A percentile compares a stretch with the other conserved stretches of the same genome.
phyloP scores from a whole-genome alignment of 2,888 invertebrate genomes.

The Patella depressa region DNA sequence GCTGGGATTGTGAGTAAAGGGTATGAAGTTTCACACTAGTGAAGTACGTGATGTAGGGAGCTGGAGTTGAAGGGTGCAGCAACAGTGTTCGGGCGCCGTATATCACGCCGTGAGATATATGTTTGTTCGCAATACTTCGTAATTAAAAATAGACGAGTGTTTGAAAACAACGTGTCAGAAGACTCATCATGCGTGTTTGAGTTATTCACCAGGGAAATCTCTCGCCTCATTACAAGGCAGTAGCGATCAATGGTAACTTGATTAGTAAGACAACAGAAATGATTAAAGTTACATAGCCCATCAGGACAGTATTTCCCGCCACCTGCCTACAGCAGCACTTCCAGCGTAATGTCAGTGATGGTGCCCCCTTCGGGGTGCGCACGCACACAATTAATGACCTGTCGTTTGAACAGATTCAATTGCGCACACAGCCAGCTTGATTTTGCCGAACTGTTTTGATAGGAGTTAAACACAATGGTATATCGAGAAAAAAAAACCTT shows the following conservation, averaged over 20 bases:
- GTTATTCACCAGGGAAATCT: conserved; percentile 48
- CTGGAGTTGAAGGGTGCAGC: not conserved
- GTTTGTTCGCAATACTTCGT: conserved; percentile 29
- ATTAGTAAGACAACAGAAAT: conserved; percentile 46
- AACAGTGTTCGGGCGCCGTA: conserved; percentile 13
- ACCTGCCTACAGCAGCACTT: conserved; percentile 28
- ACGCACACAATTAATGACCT: conserved; percentile 29
- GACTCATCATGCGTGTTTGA: conserved; percentile 33
- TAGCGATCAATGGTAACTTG: conserved; percentile 47
- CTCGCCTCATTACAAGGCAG: conserved; percentile 38
- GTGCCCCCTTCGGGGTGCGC: conserved; percentile 19
- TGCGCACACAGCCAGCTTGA: conserved; percentile 19
- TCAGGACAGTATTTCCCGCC: conserved; percentile 29
- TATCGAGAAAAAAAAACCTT: too few species aligned
- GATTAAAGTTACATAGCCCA: conserved; percentile 47
- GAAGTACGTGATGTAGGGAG: not conserved
- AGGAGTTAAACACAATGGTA: too few species aligned
- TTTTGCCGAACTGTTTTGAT: conserved; percentile 6
- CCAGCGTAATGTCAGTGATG: not conserved
- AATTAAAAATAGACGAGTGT: conserved; percentile 34
- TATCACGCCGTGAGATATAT: conserved; percentile 25
- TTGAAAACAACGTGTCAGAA: conserved; percentile 32
- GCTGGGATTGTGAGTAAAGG: not conserved
- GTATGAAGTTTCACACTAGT: not conserved
- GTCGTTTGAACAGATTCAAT: conserved; percentile 28